phyloP scores from a whole-genome alignment of 2,113 vertebrate genomes.

The Blennius ocellaris region DNA sequence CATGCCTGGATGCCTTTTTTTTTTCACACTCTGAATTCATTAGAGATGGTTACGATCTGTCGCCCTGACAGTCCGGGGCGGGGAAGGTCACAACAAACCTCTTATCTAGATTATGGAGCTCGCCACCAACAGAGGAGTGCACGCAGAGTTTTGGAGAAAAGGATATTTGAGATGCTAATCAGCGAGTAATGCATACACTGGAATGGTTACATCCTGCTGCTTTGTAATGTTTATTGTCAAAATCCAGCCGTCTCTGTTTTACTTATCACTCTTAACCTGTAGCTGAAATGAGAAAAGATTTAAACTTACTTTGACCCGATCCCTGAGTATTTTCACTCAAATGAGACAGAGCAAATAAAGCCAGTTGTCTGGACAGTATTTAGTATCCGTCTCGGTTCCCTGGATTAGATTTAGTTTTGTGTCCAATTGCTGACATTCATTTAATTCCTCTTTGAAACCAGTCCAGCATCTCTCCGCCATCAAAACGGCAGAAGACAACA shows the following conservation, averaged over 20 bases:
- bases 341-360: background rate
- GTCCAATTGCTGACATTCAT: slow-evolving; percentile 33
- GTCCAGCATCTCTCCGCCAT: slow-evolving; percentile 39
- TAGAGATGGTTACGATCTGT: slow-evolving; percentile 70
- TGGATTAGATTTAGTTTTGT: slow-evolving; percentile 22
- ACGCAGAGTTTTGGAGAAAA: background rate
- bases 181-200: background rate
- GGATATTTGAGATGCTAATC: slow-evolving; percentile 49
- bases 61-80: slow-evolving; percentile 46
- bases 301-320: background rate
- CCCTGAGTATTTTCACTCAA: background rate
- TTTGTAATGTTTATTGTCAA: slow-evolving; percentile 22
- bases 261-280: slow-evolving; percentile 5
- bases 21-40: slow-evolving; percentile 65
- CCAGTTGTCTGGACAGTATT: slow-evolving; percentile 7
- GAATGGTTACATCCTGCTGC: slow-evolving; percentile 26
- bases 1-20: slow-evolving; percentile 42
- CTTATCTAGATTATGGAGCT: slow-evolving; percentile 57
- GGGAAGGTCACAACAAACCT: slow-evolving; percentile 62
- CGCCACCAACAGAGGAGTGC: slow-evolving; percentile 18
- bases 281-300: slow-evolving; percentile 8
- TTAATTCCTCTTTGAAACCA: slow-evolving; percentile 24
- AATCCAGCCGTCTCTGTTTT: background rate
- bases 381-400: background rate
- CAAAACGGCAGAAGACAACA: slow-evolving; percentile 36